phyloP scores from a whole-genome alignment of 2,888 invertebrate genomes.

The Tetragonula carbonaria region DNA sequence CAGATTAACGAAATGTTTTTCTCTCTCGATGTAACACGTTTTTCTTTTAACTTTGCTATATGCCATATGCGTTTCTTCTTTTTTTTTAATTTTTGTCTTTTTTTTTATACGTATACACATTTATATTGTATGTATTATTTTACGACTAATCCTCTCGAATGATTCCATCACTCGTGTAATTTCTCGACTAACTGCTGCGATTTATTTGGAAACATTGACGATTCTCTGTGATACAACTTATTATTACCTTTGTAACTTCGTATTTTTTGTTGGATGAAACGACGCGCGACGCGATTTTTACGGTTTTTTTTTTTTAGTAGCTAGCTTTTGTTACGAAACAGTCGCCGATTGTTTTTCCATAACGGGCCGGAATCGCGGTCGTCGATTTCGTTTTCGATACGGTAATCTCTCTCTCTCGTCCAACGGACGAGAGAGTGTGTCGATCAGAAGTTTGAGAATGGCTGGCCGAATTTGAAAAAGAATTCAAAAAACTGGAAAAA shows the following conservation, averaged over 20 bases:
- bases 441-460: constrained; percentile 66
- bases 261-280: neutral
- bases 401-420: neutral
- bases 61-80: constrained; percentile 47
- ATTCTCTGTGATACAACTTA: constrained; percentile 61
- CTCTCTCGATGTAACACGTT: neutral
- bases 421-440: constrained; percentile 20
- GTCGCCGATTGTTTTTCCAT: neutral
- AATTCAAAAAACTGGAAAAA: neutral
- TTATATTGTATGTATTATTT: neutral
- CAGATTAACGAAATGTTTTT: neutral
- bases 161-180: constrained; percentile 6
- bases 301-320: neutral
- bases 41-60: constrained; percentile 10
- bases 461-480: constrained; percentile 51
- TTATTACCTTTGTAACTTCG: constrained; percentile 30
- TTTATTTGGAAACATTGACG: constrained; percentile 37
- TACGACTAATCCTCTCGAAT: constrained; percentile 31
- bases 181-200: constrained; percentile 35
- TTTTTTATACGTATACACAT: neutral
- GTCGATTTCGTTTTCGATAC: constrained; percentile 20
- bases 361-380: constrained; percentile 5
- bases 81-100: neutral
- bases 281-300: neutral
- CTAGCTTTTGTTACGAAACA: neutral